These are phyloP conservation scores for Prorops nasuta DNA, from an alignment of 1,140 invertebrate species.

Conservation along the genomic window DNA sequence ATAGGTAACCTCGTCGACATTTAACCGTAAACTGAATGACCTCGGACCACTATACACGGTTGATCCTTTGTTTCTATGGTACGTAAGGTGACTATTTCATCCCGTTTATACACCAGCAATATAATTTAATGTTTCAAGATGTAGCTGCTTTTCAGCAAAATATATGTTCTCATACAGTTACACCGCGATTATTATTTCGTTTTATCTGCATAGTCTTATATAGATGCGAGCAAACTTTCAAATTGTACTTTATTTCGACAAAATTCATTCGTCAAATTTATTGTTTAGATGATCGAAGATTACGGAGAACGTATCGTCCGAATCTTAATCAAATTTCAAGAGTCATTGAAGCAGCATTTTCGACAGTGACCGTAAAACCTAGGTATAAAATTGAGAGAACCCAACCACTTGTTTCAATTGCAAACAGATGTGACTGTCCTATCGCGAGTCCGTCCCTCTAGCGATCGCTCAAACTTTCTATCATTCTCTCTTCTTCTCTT, in stretches of 20 bases:
- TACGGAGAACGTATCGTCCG: too few species aligned
- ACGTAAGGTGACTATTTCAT: slow-evolving; percentile 16
- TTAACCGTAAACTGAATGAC: slow-evolving; percentile 41
- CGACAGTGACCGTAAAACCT: slow-evolving; percentile 25
- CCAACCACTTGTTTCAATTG: slow-evolving; percentile 46
- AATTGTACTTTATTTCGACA: too few species aligned
- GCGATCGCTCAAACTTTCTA: slow-evolving; percentile 42
- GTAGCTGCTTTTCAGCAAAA: too few species aligned
- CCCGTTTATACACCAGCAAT: too few species aligned
- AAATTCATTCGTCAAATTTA: too few species aligned
- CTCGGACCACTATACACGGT: slow-evolving; percentile 2
- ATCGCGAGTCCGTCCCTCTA: slow-evolving; percentile 20
- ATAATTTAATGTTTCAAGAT: too few species aligned
- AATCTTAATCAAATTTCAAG: slow-evolving; percentile 19
- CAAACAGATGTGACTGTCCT: slow-evolving; percentile 44
- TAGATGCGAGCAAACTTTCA: too few species aligned
- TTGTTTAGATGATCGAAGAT: too few species aligned
- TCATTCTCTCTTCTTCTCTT: too few species aligned
- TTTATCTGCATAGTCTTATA: too few species aligned
- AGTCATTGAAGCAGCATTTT: not conserved
- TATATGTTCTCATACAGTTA: too few species aligned
- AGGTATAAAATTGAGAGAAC: slow-evolving; percentile 33
- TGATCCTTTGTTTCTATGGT: slow-evolving; percentile 9
- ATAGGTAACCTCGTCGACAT: slow-evolving; percentile 23
- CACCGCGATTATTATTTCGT: too few species aligned